Percentiles rank a stretch among this genome's conserved stretches.
phyloP scores from a whole-genome alignment of 2,113 vertebrate species.

The Arizona elegans region DNA sequence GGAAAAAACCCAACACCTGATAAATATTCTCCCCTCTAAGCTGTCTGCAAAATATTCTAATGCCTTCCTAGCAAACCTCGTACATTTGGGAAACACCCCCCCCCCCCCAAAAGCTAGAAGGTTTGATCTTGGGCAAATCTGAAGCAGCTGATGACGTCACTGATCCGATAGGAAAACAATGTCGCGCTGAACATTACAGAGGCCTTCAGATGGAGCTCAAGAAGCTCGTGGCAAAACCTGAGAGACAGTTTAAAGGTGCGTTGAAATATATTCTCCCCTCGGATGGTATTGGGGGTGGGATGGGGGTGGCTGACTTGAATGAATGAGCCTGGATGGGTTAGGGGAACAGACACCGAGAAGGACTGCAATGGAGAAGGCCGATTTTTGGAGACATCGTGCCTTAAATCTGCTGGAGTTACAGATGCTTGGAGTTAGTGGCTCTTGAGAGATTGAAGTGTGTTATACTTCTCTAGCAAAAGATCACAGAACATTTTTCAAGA shows the following conservation, averaged over 20 bases:
- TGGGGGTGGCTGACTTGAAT: not conserved
- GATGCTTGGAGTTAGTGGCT: constrained; percentile 40
- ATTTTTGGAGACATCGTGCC: constrained; percentile 48
- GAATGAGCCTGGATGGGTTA: constrained; percentile 21
- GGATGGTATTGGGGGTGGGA: not conserved
- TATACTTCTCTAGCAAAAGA: not conserved
- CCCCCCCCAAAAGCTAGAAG: too few relatives aligned
- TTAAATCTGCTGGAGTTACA: not conserved
- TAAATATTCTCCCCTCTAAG: not conserved
- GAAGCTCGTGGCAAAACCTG: not conserved
- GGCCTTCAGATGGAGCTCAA: not conserved
- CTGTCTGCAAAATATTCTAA: not conserved
- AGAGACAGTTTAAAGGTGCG: not conserved
- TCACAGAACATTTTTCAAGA: not conserved
- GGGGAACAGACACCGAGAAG: constrained; percentile 36
- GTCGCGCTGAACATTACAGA: not conserved
- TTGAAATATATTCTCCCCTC: constrained; percentile 28
- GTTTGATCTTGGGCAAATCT: not conserved
- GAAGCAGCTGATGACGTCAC: not conserved
- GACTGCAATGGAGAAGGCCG: constrained; percentile 35
- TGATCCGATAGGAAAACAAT: not conserved
- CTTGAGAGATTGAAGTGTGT: not conserved
- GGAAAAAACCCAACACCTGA: not conserved
- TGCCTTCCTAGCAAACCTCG: not conserved
- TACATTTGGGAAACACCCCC: too few relatives aligned